A percentile compares a stretch with the other conserved stretches of the same genome.
These are phyloP conservation scores for Pelosia muscerda DNA, from an alignment of 2,888 invertebrate genomes.

Conservation along the genomic window DNA sequence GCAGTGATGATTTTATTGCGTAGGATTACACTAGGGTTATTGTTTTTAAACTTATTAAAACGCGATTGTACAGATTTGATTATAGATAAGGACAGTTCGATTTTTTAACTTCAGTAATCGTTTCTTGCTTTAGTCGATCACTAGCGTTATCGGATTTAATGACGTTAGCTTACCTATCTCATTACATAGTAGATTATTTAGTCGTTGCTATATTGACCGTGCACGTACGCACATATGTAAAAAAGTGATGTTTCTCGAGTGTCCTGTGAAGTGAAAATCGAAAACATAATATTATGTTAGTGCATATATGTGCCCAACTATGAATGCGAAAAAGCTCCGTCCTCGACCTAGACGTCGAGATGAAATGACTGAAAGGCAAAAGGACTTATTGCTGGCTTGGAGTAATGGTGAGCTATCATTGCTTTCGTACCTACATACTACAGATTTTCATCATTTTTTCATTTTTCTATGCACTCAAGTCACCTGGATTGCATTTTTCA, in stretches of 20 bases:
- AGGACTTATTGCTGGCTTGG: constrained; percentile 80
- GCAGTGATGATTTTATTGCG: neutral
- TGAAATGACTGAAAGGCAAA: constrained; percentile 74
- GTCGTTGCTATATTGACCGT: constrained; percentile 61
- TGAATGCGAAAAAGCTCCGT: constrained; percentile 72
- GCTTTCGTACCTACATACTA: constrained; percentile 11
- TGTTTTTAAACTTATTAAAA: constrained; percentile 31
- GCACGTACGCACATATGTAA: constrained; percentile 74
- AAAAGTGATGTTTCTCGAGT: constrained; percentile 59
- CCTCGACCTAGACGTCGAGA: constrained; percentile 77
- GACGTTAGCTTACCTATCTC: constrained; percentile 78
- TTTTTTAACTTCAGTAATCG: constrained; percentile 48
- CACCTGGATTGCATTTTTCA: neutral
- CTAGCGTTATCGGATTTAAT: constrained; percentile 72
- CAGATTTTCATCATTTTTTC: neutral
- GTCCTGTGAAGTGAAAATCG: constrained; percentile 64
- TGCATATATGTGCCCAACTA: constrained; percentile 54
- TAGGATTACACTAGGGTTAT: neutral
- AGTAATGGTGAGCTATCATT: constrained; percentile 74
- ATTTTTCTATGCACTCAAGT: neutral
- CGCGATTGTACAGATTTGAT: constrained; percentile 34
- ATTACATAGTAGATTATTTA: constrained; percentile 71
- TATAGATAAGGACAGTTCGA: constrained; percentile 41
- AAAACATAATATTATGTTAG: constrained; percentile 35
- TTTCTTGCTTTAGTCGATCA: constrained; percentile 53